Evolutionary conservation across 2,113 vertebrate genomes (phyloP).

Genomic region (Callithrix jacchus): DNA sequence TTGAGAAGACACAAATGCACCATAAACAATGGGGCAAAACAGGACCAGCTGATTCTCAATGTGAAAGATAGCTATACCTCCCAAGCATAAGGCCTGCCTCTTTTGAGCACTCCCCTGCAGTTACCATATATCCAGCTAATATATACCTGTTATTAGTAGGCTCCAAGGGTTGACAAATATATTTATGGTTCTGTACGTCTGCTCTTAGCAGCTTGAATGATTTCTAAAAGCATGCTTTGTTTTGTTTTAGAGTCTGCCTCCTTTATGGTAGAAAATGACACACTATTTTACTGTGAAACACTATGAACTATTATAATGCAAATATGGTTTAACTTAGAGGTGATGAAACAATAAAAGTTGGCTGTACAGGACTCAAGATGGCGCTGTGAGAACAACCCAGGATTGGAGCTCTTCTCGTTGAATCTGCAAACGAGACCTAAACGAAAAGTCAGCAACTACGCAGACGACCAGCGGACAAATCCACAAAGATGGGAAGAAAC

Average conservation of each 20-base stretch:
- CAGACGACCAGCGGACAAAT: too few species aligned
- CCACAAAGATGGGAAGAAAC: too few species aligned
- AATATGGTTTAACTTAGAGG: slow-evolving; percentile 54
- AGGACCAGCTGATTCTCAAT: neutral
- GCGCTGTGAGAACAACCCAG: too few species aligned
- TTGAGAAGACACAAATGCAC: neutral
- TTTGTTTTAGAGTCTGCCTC: slow-evolving; percentile 5
- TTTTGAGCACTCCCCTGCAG: neutral
- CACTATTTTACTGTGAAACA: slow-evolving; percentile 66
- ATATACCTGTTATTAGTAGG: neutral
- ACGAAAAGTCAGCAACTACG: too few species aligned
- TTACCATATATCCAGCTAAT: neutral
- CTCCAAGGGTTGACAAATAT: neutral
- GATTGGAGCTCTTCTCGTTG: too few species aligned
- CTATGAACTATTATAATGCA: slow-evolving; percentile 59
- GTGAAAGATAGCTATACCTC: neutral
- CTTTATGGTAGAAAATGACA: slow-evolving; percentile 46
- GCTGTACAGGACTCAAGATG: too few species aligned
- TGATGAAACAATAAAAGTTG: neutral
- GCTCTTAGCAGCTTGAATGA: slow-evolving; percentile 22
- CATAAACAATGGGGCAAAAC: neutral
- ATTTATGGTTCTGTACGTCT: neutral
- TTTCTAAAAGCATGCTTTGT: neutral
- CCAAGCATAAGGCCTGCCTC: neutral
- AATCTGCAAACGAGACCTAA: too few species aligned